Evolutionary conservation across 2,888 invertebrate genomes (phyloP), one percentile per base, ranked within the genome.

Genomic region (Caenorhabditis afra): DNA sequence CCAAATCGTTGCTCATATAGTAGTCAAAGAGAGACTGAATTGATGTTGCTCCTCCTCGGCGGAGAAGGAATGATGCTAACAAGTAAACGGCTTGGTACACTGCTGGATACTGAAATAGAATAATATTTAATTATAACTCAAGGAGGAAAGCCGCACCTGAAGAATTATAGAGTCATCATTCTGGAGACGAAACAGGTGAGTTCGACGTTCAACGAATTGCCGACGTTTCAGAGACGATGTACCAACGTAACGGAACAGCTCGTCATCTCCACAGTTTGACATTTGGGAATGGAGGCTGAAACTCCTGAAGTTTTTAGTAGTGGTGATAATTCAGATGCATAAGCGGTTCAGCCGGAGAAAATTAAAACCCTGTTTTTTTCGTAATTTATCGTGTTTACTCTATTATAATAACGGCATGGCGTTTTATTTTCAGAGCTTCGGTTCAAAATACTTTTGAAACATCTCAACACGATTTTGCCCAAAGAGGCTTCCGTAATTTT

Each of bases 161-260:
- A 85, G 79, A 39, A 82, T 83, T 52, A 82, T 83, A 12, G 81
- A 75, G 45, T 83, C 86, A 45, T 89, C 89, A 57, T 84, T 81
- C 20, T 86, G 84, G 52, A 90, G 81, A 18, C 85, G 81, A 82
- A 90, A 90, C 29, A 90, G 75, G 78, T 90, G 90, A 12, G 89
- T 88, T 16, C 90, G 86, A 12, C 88, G 83, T 73, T 90, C 90
- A 29, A 90, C 84, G 80, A 90, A 90, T 77, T 90, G 90, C 1
- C 90, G 86, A 1, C 90, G 82, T 59, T 90, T 90, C 65, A 90
- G 75, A 18, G 85, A 85, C 41, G 86, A 87, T 2, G 88, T 88
- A 18, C 90, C 90, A 57, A 90, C 86, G 66, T 90, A 90, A 67
- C 88, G 88, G 81, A 88, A 89, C 50, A 90, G 78, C 49, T 90